Base-by-base conservation (phyloP, 2,113 vertebrate genomes). In the Pipa parva region DNA sequence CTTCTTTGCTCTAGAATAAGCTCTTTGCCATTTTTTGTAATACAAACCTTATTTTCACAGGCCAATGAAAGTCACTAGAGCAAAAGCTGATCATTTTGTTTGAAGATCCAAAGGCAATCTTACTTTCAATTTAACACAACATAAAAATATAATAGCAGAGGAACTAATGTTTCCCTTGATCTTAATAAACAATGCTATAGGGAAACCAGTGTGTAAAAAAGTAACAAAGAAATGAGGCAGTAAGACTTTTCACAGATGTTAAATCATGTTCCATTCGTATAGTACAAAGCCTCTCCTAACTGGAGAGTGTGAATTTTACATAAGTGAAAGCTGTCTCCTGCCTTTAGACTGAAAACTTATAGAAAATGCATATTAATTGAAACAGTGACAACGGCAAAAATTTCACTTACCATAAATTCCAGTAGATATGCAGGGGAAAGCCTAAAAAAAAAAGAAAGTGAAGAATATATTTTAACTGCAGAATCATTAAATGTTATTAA, bases 341-440 rank as follows among this genome's bases (percentile, higher is more conserved):
- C n/a, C n/a, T n/a, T n/a, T n/a, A n/a, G n/a, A n/a, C n/a, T n/a
- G n/a, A n/a, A n/a, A n/a, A n/a, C n/a, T n/a, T n/a, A n/a, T n/a
- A n/a, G n/a, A n/a, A n/a, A n/a, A n/a, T n/a, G n/a, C n/a, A n/a
- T n/a, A n/a, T n/a, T n/a, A n/a, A n/a, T n/a, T n/a, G n/a, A n/a
- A n/a, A n/a, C n/a, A n/a, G n/a, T n/a, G n/a, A n/a, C n/a, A n/a
- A n/a, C n/a, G n/a, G n/a, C 24, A 71, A 0, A 42, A 50, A 25
- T 51, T 76, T 46, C 54, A 54, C 95, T 95, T 89, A 99, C 97
- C 97, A 78, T 97, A 99, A 87, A 99, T 97, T 84, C 97, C 97
- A 1, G 97, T 99, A 65, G 97, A 99, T 89, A 99, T 99, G 77
- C 97, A 99, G 12, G 97, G 97, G 77, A 99, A 99, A 71, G 95